Conservation (phyloP, 2,797 vertebrate species). For the Spinus olivaceus region DNA sequence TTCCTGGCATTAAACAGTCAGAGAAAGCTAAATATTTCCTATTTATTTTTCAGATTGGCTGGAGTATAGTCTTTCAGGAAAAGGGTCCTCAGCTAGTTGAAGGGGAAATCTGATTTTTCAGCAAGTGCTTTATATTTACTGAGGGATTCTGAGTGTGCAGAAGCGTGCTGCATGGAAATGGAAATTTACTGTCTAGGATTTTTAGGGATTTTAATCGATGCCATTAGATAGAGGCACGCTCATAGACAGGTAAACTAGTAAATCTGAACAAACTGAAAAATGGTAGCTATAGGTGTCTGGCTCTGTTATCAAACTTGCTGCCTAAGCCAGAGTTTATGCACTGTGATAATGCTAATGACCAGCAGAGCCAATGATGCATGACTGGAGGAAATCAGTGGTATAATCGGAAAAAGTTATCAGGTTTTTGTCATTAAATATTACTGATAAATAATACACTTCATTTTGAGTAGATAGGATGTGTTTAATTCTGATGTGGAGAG, state of each 20-base stretch:
- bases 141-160: conserved; percentile 24
- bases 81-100: not conserved
- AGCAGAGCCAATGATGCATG: conserved; percentile 71
- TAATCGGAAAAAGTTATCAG: conserved; percentile 75
- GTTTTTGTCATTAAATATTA: conserved; percentile 81
- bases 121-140: conserved; percentile 41
- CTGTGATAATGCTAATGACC: conserved; percentile 79
- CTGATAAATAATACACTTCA: conserved; percentile 79
- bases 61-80: conserved; percentile 19
- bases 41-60: conserved; percentile 62
- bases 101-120: conserved; percentile 38
- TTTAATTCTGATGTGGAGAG: conserved; percentile 76
- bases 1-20: not conserved
- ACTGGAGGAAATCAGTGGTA: conserved; percentile 74
- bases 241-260: conserved; percentile 63
- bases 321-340: conserved; percentile 77
- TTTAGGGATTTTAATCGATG: conserved; percentile 67
- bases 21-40: conserved; percentile 51
- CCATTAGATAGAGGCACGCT: conserved; percentile 50
- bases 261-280: conserved; percentile 72
- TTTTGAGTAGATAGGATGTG: conserved; percentile 72
- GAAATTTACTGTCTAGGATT: conserved; percentile 63
- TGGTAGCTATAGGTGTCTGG: conserved; percentile 61
- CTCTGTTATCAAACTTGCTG: conserved; percentile 77
- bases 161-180: conserved; percentile 39